A percentile compares a stretch with the other conserved stretches of the same genome.
These are phyloP conservation scores for Trissolcus basalis DNA, from an alignment of 1,140 invertebrate genomes.

Conservation along the genomic window DNA sequence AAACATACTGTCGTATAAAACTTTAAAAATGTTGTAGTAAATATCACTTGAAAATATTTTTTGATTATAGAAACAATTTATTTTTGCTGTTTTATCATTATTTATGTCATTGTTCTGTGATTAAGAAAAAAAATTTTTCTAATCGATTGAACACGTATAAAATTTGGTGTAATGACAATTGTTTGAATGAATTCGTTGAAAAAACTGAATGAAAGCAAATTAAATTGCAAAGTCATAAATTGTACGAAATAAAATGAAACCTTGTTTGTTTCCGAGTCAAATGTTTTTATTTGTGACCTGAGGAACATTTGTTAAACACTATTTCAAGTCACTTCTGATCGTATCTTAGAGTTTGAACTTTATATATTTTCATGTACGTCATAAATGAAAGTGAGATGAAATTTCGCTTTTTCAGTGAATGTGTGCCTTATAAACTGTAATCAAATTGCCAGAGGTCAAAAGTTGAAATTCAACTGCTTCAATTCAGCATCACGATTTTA, in stretches of 20 bases:
- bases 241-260: constrained; percentile 24
- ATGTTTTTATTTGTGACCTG: constrained; percentile 17
- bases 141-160: too few relatives aligned
- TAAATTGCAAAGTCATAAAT: constrained; percentile 5
- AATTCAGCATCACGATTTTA: constrained; percentile 49
- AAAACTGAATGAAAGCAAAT: too few relatives aligned
- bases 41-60: too few relatives aligned
- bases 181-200: too few relatives aligned
- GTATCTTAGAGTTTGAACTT: constrained; percentile 50
- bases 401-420: constrained; percentile 52
- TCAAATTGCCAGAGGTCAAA: constrained; percentile 43
- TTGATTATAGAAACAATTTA: too few relatives aligned
- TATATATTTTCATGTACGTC: constrained; percentile 51
- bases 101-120: too few relatives aligned
- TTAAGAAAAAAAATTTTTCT: too few relatives aligned
- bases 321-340: constrained; percentile 37
- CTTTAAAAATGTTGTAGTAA: too few relatives aligned
- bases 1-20: too few relatives aligned
- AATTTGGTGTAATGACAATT: too few relatives aligned
- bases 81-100: too few relatives aligned
- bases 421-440: constrained; percentile 46
- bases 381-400: constrained; percentile 56
- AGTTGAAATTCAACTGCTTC: constrained; percentile 29
- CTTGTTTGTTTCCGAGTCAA: constrained; percentile 29
- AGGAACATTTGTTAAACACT: constrained; percentile 45